Conservation (phyloP, 2,113 vertebrate genomes). For the Mus musculus region DNA sequence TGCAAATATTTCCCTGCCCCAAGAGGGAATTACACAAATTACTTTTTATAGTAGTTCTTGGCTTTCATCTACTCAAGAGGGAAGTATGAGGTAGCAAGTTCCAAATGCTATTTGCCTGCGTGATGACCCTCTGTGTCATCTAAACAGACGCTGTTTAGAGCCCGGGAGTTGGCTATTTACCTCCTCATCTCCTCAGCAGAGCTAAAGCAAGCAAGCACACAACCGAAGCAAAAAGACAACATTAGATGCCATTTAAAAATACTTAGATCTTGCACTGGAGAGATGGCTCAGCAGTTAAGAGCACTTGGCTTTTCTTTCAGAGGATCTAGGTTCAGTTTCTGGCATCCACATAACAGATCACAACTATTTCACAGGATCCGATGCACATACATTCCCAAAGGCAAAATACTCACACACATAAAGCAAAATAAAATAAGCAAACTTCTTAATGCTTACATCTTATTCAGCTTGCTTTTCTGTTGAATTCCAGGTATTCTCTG, state of each 20-base stretch:
- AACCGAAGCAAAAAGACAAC: constrained; percentile 40
- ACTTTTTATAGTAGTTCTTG: constrained; percentile 56
- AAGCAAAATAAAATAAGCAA: not conserved
- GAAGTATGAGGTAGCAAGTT: constrained; percentile 72
- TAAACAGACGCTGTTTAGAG: constrained; percentile 72
- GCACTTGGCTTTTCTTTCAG: not conserved
- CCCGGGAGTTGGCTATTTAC: constrained; percentile 57
- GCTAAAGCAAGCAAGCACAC: constrained; percentile 40
- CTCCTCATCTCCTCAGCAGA: constrained; percentile 59
- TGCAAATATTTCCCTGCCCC: constrained; percentile 54
- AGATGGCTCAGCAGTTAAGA: not conserved
- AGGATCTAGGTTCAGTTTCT: not conserved
- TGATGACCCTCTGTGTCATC: constrained; percentile 80
- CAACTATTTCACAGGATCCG: not conserved
- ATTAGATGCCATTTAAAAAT: constrained; percentile 25
- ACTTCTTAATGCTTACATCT: not conserved
- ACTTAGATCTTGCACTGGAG: not conserved
- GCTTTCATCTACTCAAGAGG: constrained; percentile 60
- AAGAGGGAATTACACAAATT: constrained; percentile 60
- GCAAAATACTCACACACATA: not conserved
- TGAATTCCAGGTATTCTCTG: constrained; percentile 73
- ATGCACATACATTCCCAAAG: not conserved
- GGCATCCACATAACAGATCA: not conserved
- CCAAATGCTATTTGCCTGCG: constrained; percentile 81
- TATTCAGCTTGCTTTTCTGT: constrained; percentile 54